Conservation (phyloP, 2,888 invertebrate genomes). For the Limnephilus rhombicus region DNA sequence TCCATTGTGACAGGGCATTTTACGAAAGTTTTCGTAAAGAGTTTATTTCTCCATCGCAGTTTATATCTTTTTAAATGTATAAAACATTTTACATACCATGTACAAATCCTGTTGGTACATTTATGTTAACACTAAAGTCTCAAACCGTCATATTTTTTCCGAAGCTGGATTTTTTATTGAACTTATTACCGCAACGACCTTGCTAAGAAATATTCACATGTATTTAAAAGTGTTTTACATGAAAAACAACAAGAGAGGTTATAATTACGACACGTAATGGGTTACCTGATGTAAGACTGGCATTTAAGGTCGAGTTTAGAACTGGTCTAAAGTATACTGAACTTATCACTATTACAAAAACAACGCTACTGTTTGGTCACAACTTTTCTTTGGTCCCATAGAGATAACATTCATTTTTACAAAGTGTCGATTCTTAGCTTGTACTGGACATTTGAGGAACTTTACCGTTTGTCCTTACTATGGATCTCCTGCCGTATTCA, state of each 20-base stretch:
- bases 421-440: background rate
- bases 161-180: background rate
- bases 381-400: background rate
- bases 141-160: background rate
- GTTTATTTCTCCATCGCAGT: background rate
- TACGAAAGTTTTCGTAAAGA: background rate
- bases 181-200: slow-evolving; percentile 15
- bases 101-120: background rate
- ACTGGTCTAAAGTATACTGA: background rate
- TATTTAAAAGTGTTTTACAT: slow-evolving; percentile 36
- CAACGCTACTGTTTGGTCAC: background rate
- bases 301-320: slow-evolving; percentile 15
- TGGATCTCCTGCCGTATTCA: background rate
- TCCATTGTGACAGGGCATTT: background rate
- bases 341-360: background rate
- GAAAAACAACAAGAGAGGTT: slow-evolving; percentile 6
- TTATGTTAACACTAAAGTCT: background rate
- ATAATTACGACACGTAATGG: slow-evolving; percentile 14
- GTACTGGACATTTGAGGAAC: background rate
- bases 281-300: slow-evolving; percentile 4
- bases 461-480: background rate
- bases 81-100: background rate
- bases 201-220: slow-evolving; percentile 34
- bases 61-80: background rate
- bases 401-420: background rate